Conservation (phyloP, 2,888 invertebrate genomes). For the Andrena bicolor region DNA sequence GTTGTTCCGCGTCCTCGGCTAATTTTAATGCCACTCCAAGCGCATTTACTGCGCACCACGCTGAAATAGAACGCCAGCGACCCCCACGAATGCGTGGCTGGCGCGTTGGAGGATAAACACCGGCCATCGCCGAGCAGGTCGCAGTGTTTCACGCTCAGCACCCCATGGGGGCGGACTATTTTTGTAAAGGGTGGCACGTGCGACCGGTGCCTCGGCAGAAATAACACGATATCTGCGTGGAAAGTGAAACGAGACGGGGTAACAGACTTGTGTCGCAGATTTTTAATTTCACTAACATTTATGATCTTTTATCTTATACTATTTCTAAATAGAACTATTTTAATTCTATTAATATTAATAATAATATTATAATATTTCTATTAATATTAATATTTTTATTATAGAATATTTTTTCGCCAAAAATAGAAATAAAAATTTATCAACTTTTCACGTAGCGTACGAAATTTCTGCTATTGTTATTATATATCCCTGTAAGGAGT, state of each 20-base stretch:
- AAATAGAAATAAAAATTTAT: too few relatives aligned
- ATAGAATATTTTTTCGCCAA: too few relatives aligned
- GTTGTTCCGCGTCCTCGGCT: neutral
- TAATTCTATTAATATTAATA: too few relatives aligned
- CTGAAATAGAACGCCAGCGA: constrained; percentile 57
- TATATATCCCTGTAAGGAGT: neutral
- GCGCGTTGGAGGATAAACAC: constrained; percentile 53
- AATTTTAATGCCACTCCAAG: neutral
- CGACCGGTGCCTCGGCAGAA: neutral
- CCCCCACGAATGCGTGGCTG: constrained; percentile 37
- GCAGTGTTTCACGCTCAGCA: constrained; percentile 40
- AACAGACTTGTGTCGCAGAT: neutral
- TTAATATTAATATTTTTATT: too few relatives aligned
- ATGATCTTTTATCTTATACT: too few relatives aligned
- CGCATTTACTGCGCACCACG: constrained; percentile 10
- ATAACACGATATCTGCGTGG: constrained; percentile 13
- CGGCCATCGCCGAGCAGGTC: constrained; percentile 27
- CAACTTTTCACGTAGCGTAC: too few relatives aligned
- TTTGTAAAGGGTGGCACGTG: constrained; percentile 52
- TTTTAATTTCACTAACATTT: too few relatives aligned
- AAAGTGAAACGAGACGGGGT: constrained; percentile 13
- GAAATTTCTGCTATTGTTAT: neutral
- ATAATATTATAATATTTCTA: too few relatives aligned
- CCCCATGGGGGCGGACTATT: constrained; percentile 65
- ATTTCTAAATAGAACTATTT: too few relatives aligned